Percentiles rank a stretch among this genome's conserved stretches.
phyloP scores from a whole-genome alignment of 1,140 invertebrate species.

The Euura lappo region DNA sequence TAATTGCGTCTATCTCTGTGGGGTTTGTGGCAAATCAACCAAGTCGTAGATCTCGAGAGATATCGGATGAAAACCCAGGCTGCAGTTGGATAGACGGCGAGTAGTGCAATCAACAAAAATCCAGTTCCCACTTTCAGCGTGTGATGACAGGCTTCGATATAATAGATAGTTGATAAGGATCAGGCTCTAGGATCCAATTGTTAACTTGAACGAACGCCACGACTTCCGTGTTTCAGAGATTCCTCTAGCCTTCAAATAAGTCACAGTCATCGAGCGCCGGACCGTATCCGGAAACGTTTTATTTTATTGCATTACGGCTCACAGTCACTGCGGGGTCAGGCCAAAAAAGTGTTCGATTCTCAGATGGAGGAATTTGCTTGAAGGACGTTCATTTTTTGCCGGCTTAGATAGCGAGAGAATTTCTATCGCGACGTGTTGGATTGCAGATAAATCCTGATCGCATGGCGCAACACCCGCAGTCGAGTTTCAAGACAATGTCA shows the following conservation, averaged over 20 bases:
- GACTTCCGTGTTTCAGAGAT: conserved; percentile 1
- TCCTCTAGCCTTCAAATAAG: background rate
- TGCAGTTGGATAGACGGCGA: no score
- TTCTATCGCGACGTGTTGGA: background rate
- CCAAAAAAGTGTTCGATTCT: background rate
- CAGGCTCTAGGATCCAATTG: background rate
- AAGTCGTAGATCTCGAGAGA: no score
- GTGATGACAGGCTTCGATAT: no score
- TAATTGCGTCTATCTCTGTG: no score
- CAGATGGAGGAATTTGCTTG: background rate
- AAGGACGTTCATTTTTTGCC: background rate
- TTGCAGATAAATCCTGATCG: background rate
- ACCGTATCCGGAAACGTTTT: background rate
- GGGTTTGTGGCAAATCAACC: no score
- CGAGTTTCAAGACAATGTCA: background rate
- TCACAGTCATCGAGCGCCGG: background rate
- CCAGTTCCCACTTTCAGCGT: no score
- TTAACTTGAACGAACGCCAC: background rate
- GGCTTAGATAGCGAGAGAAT: no score
- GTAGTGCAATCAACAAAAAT: no score
- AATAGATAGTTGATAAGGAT: background rate
- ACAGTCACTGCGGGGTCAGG: background rate
- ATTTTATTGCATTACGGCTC: background rate
- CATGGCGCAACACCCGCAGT: background rate
- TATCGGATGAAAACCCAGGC: no score